Percentiles rank a stretch among this genome's conserved stretches.
These are phyloP conservation scores for Caenorhabditis doughertyi DNA, from an alignment of 2,888 invertebrate genomes.

Conservation along the genomic window DNA sequence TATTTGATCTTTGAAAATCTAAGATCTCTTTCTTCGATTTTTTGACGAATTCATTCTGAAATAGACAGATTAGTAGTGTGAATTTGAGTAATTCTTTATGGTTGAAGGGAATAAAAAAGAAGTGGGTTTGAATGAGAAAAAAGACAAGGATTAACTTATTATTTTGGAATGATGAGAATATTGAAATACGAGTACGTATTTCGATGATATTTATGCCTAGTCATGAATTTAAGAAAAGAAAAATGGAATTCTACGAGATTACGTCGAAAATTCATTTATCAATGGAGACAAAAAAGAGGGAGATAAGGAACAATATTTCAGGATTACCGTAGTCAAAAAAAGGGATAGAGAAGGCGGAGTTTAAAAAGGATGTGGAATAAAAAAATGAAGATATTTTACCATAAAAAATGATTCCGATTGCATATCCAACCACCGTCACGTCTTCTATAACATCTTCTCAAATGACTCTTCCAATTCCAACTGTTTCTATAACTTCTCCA, in stretches of 20 bases:
- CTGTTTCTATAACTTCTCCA: slow-evolving; percentile 15
- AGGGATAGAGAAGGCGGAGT: slow-evolving; percentile 42
- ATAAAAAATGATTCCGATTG: slow-evolving; percentile 17
- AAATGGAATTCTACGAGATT: slow-evolving; percentile 33
- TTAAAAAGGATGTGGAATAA: not conserved
- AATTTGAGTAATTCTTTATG: slow-evolving; percentile 15
- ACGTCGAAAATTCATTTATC: slow-evolving; percentile 17
- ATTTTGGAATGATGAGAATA: slow-evolving; percentile 14
- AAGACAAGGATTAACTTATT: slow-evolving; percentile 53
- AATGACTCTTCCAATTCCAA: slow-evolving; percentile 21
- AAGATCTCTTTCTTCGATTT: slow-evolving; percentile 9
- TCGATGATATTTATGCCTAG: slow-evolving; percentile 40
- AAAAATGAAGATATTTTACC: not conserved
- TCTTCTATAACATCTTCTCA: slow-evolving; percentile 12
- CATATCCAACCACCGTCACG: not conserved
- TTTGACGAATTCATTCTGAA: slow-evolving; percentile 18
- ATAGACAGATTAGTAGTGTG: slow-evolving; percentile 44
- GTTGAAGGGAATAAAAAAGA: not conserved
- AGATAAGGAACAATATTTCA: slow-evolving; percentile 59
- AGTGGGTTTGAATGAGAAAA: slow-evolving; percentile 5
- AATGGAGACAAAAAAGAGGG: slow-evolving; percentile 19
- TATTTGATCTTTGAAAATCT: slow-evolving; percentile 13
- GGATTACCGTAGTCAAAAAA: slow-evolving; percentile 50
- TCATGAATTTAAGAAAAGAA: slow-evolving; percentile 51
- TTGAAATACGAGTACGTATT: slow-evolving; percentile 30